phyloP scores from a whole-genome alignment of 2,888 invertebrate species.

The Drosophila parthenogenetica region DNA sequence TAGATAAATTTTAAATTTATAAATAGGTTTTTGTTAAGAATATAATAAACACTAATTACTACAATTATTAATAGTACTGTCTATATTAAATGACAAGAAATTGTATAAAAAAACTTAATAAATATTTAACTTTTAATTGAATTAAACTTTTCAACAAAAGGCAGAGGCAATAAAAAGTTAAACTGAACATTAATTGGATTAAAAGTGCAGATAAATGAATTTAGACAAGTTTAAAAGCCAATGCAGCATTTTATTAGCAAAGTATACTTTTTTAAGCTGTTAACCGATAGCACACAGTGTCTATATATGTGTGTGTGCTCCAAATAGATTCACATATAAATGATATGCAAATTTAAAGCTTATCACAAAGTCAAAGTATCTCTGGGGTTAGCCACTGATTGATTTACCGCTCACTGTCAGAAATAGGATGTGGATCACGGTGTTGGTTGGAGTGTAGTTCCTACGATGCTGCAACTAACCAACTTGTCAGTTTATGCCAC shows the following conservation, averaged over 20 bases:
- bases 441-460: conserved; percentile 27
- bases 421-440: background rate
- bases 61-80: no score
- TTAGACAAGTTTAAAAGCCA: background rate
- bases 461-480: conserved; percentile 40
- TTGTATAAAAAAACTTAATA: no score
- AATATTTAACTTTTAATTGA: no score
- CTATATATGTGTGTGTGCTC: background rate
- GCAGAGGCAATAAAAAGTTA: no score
- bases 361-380: conserved; percentile 46
- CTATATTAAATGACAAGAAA: no score
- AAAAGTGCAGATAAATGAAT: background rate
- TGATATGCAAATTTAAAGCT: conserved; percentile 47
- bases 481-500: conserved; percentile 50
- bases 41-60: no score
- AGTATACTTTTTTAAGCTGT: conserved; percentile 7
- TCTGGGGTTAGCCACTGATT: conserved; percentile 61
- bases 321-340: conserved; percentile 28
- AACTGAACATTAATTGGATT: background rate
- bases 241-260: no score
- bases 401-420: conserved; percentile 55
- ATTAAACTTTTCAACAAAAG: no score
- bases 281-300: background rate
- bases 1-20: no score
- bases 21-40: no score